These are phyloP conservation scores for Heliconius sara DNA, from an alignment of 2,888 invertebrate genomes.

Conservation along the genomic window DNA sequence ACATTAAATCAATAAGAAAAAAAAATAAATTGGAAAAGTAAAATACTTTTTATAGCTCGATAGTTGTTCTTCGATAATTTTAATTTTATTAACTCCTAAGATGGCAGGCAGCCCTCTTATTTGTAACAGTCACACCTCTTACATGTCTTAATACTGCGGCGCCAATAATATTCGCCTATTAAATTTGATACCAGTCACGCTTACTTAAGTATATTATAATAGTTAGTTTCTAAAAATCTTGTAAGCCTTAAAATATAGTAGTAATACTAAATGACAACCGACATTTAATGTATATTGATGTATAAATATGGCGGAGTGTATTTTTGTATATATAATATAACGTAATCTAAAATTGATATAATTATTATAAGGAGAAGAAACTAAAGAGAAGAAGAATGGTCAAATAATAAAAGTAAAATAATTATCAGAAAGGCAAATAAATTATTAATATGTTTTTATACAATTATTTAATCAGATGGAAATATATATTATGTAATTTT, in stretches of 20 bases:
- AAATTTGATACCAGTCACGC: slow-evolving; percentile 17
- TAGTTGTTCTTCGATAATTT: neutral
- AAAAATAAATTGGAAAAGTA: neutral
- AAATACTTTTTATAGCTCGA: too few species aligned
- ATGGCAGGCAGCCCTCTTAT: neutral
- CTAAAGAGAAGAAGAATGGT: too few species aligned
- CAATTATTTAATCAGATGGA: neutral
- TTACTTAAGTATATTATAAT: slow-evolving; percentile 12
- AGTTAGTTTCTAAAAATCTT: neutral
- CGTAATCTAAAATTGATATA: neutral
- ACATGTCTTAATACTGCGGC: slow-evolving; percentile 7
- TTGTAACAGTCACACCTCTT: neutral
- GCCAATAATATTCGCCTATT: slow-evolving; percentile 1
- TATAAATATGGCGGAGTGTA: too few species aligned
- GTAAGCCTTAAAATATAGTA: slow-evolving; percentile 2
- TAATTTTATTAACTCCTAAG: neutral
- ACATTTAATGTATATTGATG: too few species aligned
- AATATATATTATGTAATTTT: neutral
- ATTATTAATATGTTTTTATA: neutral
- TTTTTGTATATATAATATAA: neutral
- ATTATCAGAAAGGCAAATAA: too few species aligned
- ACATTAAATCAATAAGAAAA: neutral
- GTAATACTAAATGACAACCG: neutral
- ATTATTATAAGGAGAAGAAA: neutral
- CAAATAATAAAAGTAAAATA: too few species aligned